A percentile compares a stretch with the other conserved stretches of the same genome.
phyloP scores from a whole-genome alignment of 35 echinoderm and acorn worm species.

The Ptychodera flava region DNA sequence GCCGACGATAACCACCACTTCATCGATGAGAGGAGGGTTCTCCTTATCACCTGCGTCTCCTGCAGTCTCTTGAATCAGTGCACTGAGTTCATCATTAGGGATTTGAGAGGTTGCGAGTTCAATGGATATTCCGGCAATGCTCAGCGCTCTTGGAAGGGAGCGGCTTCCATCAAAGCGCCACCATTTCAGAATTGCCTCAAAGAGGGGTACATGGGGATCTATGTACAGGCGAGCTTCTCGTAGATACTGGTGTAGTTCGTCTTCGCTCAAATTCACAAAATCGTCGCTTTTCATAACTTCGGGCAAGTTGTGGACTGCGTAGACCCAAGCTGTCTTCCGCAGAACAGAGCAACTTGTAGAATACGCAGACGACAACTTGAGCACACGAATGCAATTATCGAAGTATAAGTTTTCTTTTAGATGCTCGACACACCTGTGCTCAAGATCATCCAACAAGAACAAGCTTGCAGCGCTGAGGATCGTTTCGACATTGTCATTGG shows the following conservation, averaged over 20 bases:
- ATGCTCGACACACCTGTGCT: not conserved
- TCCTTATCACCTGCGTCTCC: too few relatives aligned
- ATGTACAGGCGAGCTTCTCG: not conserved
- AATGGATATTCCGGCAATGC: too few relatives aligned
- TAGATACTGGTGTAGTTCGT: not conserved
- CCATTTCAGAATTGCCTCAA: not conserved
- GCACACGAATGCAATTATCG: not conserved
- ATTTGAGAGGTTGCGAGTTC: too few relatives aligned
- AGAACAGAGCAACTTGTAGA: not conserved
- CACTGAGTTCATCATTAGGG: too few relatives aligned
- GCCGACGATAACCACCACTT: too few relatives aligned
- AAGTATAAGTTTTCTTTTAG: not conserved
- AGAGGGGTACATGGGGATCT: not conserved
- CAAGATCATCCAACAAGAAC: not conserved
- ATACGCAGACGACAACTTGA: not conserved
- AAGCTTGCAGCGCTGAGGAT: not conserved
- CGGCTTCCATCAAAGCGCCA: not conserved
- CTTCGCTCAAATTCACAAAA: not conserved
- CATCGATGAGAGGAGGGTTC: too few relatives aligned
- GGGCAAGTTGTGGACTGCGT: not conserved
- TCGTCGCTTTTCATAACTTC: not conserved
- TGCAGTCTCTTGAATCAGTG: too few relatives aligned
- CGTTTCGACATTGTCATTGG: not conserved
- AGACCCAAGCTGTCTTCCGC: not conserved
- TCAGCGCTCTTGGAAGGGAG: too few relatives aligned